Evolutionary conservation across 1,140 invertebrate species (phyloP).

Genomic region (Colletes latitarsis): DNA sequence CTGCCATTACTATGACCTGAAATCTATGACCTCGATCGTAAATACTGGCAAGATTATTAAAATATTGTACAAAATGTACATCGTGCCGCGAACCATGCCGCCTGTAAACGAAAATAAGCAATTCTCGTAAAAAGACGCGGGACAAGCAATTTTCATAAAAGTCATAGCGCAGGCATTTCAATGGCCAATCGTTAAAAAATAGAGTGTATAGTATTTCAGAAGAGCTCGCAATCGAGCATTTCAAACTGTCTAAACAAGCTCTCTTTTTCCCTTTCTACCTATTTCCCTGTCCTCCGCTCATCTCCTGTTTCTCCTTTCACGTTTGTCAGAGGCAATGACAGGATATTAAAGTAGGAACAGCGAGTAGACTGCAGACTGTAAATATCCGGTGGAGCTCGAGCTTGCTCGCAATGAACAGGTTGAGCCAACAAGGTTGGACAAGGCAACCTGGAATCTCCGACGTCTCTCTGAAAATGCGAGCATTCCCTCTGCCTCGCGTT

Average conservation of each 20-base stretch:
- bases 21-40: background rate
- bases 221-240: conserved; percentile 7
- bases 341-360: conserved; percentile 75
- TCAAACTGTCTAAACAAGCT: conserved; percentile 21
- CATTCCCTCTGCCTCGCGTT: background rate
- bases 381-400: conserved; percentile 71
- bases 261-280: conserved; percentile 43
- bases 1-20: too few relatives aligned
- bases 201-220: background rate
- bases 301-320: conserved; percentile 62
- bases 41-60: too few relatives aligned
- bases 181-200: background rate
- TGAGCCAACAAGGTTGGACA: conserved; percentile 43
- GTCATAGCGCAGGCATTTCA: background rate
- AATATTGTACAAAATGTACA: background rate
- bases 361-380: conserved; percentile 72
- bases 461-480: conserved; percentile 28
- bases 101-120: too few relatives aligned
- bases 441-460: conserved; percentile 4
- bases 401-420: conserved; percentile 64
- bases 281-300: conserved; percentile 39
- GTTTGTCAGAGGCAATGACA: conserved; percentile 72
- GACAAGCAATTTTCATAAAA: background rate
- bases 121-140: too few relatives aligned
- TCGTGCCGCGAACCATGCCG: too few relatives aligned